phyloP scores from a whole-genome alignment of 2,888 invertebrate species.

The Xestia c-nigrum region DNA sequence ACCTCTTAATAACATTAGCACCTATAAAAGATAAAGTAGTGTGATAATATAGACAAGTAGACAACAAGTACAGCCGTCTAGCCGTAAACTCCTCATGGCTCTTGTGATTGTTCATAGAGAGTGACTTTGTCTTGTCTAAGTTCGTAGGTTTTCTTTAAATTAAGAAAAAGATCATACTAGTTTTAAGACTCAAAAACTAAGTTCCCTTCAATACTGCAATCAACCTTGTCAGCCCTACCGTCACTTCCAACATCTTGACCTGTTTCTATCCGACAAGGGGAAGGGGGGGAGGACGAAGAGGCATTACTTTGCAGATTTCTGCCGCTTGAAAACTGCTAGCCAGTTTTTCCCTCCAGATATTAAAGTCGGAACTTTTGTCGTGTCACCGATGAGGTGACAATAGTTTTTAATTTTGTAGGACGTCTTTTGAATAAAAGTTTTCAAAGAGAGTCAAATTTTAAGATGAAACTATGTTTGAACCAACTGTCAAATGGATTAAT shows the following conservation, averaged over 20 bases:
- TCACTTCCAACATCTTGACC: slow-evolving; percentile 81
- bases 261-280: slow-evolving; percentile 73
- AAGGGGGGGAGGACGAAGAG: not conserved
- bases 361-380: slow-evolving; percentile 58
- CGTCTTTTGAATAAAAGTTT: not conserved
- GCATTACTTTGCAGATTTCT: slow-evolving; percentile 84
- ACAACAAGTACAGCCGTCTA: not conserved
- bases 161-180: too few relatives aligned
- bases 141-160: too few relatives aligned
- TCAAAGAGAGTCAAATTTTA: not conserved
- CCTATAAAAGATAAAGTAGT: not conserved
- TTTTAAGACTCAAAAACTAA: slow-evolving; percentile 11
- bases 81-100: too few relatives aligned
- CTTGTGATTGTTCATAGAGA: too few relatives aligned
- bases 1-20: too few relatives aligned
- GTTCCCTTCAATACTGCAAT: slow-evolving; percentile 34
- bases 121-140: too few relatives aligned
- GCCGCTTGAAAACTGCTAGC: slow-evolving; percentile 78
- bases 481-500: not conserved
- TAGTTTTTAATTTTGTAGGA: slow-evolving; percentile 19
- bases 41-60: not conserved
- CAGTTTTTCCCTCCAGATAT: slow-evolving; percentile 75
- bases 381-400: slow-evolving; percentile 38
- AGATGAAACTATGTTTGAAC: not conserved
- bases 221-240: slow-evolving; percentile 20